Percentiles rank a stretch among this genome's conserved stretches.
Conservation (phyloP, 2,888 invertebrate genomes). For the Keiferia lycopersicella region DNA sequence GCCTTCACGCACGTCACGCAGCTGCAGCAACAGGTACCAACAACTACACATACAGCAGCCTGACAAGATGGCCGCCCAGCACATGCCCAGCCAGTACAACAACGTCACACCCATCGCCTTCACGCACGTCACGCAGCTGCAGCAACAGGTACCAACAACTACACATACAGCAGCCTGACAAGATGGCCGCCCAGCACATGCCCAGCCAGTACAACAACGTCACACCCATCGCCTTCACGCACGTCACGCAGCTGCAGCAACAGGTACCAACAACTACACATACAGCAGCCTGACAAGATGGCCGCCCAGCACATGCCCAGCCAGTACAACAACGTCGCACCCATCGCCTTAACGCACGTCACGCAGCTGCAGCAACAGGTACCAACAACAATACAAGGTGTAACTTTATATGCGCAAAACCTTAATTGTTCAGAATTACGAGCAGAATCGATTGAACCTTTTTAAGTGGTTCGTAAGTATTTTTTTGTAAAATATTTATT, state of each 20-base stretch:
- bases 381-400: too few relatives aligned
- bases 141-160: constrained; percentile 36
- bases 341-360: constrained; percentile 35
- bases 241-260: constrained; percentile 35
- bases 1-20: constrained; percentile 32
- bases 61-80: too few relatives aligned
- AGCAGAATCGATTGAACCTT: too few relatives aligned
- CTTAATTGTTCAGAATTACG: too few relatives aligned
- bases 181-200: constrained; percentile 56
- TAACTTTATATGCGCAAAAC: too few relatives aligned
- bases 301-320: constrained; percentile 42
- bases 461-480: too few relatives aligned
- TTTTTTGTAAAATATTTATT: too few relatives aligned
- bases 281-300: too few relatives aligned
- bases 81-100: too few relatives aligned
- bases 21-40: constrained; percentile 38
- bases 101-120: too few relatives aligned
- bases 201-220: constrained; percentile 26
- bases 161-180: constrained; percentile 64
- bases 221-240: constrained; percentile 34
- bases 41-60: too few relatives aligned
- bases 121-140: constrained; percentile 14
- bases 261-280: constrained; percentile 39
- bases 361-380: constrained; percentile 40
- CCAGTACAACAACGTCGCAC: constrained; percentile 40